A percentile compares a stretch with the other conserved stretches of the same genome.
phyloP scores from a whole-genome alignment of 2,888 invertebrate species.

The Hofmannophila pseudospretella region DNA sequence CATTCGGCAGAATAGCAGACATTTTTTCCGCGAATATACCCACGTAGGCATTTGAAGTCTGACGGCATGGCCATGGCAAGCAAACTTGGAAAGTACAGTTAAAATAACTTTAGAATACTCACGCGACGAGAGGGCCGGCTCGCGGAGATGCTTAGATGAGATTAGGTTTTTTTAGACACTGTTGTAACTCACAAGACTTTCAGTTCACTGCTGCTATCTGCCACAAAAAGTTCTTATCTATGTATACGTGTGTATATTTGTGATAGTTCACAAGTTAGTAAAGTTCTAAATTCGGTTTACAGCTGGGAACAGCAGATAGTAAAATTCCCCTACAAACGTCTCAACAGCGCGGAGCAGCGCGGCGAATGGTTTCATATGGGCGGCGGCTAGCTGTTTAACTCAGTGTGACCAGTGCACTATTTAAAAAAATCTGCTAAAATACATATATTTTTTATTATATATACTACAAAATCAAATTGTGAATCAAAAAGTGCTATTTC shows the following conservation, averaged over 20 bases:
- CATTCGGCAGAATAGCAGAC: too few species aligned
- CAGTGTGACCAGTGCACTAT: too few species aligned
- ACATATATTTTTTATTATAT: too few species aligned
- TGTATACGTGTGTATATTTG: slow-evolving; percentile 26
- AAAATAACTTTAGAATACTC: slow-evolving; percentile 64
- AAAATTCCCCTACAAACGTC: slow-evolving; percentile 18
- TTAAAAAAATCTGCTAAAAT: too few species aligned
- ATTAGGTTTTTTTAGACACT: slow-evolving; percentile 37
- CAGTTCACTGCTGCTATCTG: slow-evolving; percentile 44
- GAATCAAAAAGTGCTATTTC: too few species aligned
- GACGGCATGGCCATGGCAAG: slow-evolving; percentile 36
- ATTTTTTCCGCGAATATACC: too few species aligned
- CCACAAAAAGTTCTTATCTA: slow-evolving; percentile 44
- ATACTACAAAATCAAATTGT: too few species aligned
- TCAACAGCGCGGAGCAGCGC: slow-evolving; percentile 48
- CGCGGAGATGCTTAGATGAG: slow-evolving; percentile 39
- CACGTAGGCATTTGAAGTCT: too few species aligned
- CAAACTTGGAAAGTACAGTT: slow-evolving; percentile 68
- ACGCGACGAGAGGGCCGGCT: slow-evolving; percentile 43
- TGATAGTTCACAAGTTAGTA: slow-evolving; percentile 39
- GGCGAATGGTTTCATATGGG: too few species aligned
- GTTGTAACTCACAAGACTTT: slow-evolving; percentile 35
- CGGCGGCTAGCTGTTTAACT: too few species aligned
- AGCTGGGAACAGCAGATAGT: slow-evolving; percentile 18
- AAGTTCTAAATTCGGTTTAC: slow-evolving; percentile 41